Base-by-base conservation (phyloP, 2,113 vertebrate species). In the Ochotona curzoniae region DNA sequence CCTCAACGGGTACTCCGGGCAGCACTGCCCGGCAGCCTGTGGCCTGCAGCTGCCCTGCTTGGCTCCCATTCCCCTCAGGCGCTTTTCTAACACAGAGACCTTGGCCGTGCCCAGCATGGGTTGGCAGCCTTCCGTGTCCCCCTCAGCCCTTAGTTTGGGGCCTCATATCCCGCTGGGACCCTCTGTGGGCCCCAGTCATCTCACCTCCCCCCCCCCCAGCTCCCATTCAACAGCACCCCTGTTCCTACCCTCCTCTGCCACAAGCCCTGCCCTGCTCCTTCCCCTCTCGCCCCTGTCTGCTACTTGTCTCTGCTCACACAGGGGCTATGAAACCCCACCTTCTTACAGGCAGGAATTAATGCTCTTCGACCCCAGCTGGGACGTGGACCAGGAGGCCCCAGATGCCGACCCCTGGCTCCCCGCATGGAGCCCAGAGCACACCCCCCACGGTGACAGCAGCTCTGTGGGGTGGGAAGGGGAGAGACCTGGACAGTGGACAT, bases 361-460 rank as follows among this genome's bases (percentile, higher is more conserved):
- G 83, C 44, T 75, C 60, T 96, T 91, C 2, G 28, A 97, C 70
- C 95, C 96, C 82, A 90, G 88, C 0, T 83, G 96, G 78, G 96
- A 97, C 25, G 86, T 64, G 84, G 93, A 96, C 38, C 89, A 95
- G 69, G 91, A 94, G n/a, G 54, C 25, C 25, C 61, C 60, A 25
- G 82, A 54, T 10, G 35, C 80, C 38, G 95, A 95, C 44, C 97
- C 95, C 78, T 98, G 97, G 97, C 95, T 98, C 70, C 96, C 97
- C 11, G 86, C 74, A 60, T 94, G 95, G 89, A 95, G 71, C 69
- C 49, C 66, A n/a, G 82, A 91, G 63, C 51, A 66, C 67, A 85
- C 78, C 60, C 64, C 93, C 49, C 30, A 30, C 28, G 95, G 97
- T 98, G 71, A 97, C 64, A 93, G 63, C n/a, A 94, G 38, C 51